phyloP scores from a whole-genome alignment of 2,797 vertebrate genomes.

The Clamator glandarius region DNA sequence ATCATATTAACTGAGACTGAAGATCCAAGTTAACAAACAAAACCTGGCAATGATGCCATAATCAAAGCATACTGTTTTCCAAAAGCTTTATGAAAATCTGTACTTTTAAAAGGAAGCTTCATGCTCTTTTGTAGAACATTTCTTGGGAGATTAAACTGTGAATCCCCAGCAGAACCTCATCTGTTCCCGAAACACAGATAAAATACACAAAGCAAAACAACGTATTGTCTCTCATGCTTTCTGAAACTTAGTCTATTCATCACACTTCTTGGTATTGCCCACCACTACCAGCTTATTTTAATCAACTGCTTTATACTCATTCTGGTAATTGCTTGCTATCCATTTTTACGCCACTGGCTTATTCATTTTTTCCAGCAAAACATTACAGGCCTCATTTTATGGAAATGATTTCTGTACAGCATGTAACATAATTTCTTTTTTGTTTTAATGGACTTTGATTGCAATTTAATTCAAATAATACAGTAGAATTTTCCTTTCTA shows the following conservation, averaged over 20 bases:
- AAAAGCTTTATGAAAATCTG: constrained; percentile 4
- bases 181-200: constrained; percentile 59
- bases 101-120: constrained; percentile 9
- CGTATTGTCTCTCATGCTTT: constrained; percentile 27
- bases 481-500: neutral
- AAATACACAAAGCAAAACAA: constrained; percentile 56
- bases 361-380: constrained; percentile 50
- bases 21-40: constrained; percentile 18
- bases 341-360: constrained; percentile 18
- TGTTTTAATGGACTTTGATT: neutral
- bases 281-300: constrained; percentile 59
- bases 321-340: constrained; percentile 49
- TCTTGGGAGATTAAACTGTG: constrained; percentile 18
- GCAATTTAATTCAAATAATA: neutral
- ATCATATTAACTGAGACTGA: neutral
- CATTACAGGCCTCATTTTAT: neutral
- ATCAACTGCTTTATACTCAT: constrained; percentile 51
- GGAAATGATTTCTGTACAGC: neutral
- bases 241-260: constrained; percentile 48
- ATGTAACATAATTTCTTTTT: neutral
- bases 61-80: neutral
- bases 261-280: constrained; percentile 48
- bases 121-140: neutral
- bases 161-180: constrained; percentile 41
- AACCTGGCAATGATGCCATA: neutral